Base-by-base conservation (phyloP, 2,888 invertebrate species). In the Habrosyne pyritoides region DNA sequence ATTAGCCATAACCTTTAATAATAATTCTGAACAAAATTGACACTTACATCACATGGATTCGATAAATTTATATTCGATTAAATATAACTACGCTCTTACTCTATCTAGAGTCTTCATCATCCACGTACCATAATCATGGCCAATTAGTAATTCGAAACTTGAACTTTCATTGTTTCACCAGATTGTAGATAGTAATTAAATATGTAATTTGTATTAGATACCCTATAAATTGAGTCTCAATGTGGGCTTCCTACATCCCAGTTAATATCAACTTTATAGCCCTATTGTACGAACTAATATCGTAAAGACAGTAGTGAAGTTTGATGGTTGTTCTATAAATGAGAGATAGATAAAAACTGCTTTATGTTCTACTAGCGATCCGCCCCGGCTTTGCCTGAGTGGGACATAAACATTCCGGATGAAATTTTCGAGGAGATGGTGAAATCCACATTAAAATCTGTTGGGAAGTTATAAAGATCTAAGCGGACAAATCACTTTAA, bases 161-260 rank as follows among this genome's bases (percentile, higher is more conserved):
- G 77, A 81, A 82, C 83, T 82, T 84, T 83, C 84, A 83, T 85
- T 84, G 84, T 84, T 81, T 73, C 73, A 67, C 73, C 66, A 75
- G 71, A 77, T 77, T 61, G 66, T 62, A 77, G 81, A 82, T 83
- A 72, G 71, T 62, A 79, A 81, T 83, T 78, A 75, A 71, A 69
- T 71, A 71, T 71, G 66, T 71, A 71, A 71, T 71, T 71, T 71
- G 71, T 71, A 60, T 59, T 57, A 66, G 53, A 59, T 50, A 54
- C 24, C 54, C 69, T 50, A 62, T 56, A 57, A 63, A 64, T 69
- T 66, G 69, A 21, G 50, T 28, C 28, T 10, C 10, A 18, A 21
- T 28, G 18, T 18, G 4, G 10, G 28, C 42, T 5, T 42, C 42
- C 42, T 8, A 18, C 10, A 7, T 21, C 28, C 21, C 10, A 28